A percentile compares a stretch with the other conserved stretches of the same genome.
phyloP scores from a whole-genome alignment of 2,113 vertebrate genomes.

The Eubucco bourcierii region DNA sequence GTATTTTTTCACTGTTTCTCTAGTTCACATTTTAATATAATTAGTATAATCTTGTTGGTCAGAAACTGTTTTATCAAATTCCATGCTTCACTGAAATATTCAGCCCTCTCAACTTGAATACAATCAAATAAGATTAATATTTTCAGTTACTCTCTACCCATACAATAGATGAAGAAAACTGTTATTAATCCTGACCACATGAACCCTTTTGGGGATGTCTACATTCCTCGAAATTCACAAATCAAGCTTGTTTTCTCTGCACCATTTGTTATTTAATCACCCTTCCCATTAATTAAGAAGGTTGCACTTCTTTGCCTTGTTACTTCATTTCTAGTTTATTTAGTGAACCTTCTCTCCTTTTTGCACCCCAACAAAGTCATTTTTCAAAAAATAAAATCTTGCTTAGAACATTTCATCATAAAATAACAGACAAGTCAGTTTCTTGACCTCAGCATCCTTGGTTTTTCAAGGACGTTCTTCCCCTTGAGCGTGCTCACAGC shows the following conservation, averaged over 20 bases:
- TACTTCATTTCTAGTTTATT: neutral
- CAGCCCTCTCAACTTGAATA: neutral
- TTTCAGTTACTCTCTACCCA: neutral
- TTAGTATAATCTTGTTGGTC: neutral
- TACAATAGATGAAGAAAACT: neutral
- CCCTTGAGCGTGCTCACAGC: neutral
- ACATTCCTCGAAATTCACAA: neutral
- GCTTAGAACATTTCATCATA: fast-evolving
- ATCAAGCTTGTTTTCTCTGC: neutral
- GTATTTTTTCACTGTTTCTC: neutral
- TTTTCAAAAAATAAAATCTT: neutral
- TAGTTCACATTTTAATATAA: neutral
- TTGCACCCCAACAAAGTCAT: neutral
- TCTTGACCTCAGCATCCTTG: neutral
- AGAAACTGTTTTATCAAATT: neutral
- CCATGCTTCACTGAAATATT: neutral
- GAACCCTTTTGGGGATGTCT: neutral
- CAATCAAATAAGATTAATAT: neutral
- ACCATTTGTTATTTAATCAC: neutral
- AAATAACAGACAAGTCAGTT: neutral
- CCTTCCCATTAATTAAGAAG: neutral
- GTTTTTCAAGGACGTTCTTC: neutral
- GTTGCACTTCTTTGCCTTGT: neutral
- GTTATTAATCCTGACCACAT: neutral
- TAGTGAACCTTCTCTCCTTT: neutral